A percentile compares a stretch with the other conserved stretches of the same genome.
These are phyloP conservation scores for Nymphalis urticae DNA, from an alignment of 2,888 invertebrate genomes.

Conservation along the genomic window DNA sequence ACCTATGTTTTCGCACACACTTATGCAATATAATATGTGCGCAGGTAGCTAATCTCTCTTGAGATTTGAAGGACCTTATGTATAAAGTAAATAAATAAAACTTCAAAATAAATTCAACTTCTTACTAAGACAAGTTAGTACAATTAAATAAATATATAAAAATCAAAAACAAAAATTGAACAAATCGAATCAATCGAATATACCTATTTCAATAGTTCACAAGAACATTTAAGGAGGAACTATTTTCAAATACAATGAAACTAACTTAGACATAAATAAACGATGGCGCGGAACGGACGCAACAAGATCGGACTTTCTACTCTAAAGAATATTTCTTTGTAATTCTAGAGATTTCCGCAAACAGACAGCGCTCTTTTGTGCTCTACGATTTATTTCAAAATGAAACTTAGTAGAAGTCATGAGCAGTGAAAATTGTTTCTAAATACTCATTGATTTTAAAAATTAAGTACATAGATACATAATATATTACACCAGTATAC, in stretches of 20 bases:
- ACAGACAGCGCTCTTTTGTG: constrained; percentile 22
- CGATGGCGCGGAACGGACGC: constrained; percentile 20
- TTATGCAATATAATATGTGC: no score
- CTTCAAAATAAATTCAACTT: no score
- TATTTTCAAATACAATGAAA: constrained; percentile 21
- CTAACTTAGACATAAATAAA: constrained; percentile 24
- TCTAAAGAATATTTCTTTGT: constrained; percentile 22
- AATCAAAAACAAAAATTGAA: no score
- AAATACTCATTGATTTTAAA: constrained; percentile 6
- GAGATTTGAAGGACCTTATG: no score
- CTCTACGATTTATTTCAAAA: constrained; percentile 23
- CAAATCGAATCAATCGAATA: no score
- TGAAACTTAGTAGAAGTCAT: constrained; percentile 15
- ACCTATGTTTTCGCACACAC: no score
- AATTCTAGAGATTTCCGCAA: constrained; percentile 23
- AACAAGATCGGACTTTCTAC: constrained; percentile 19
- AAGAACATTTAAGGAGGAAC: constrained; percentile 7
- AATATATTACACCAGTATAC: no score
- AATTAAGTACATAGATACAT: background rate
- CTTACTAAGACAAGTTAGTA: no score
- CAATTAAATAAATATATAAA: no score
- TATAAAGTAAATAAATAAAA: no score
- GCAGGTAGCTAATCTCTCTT: no score
- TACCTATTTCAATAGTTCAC: background rate
- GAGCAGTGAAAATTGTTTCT: constrained; percentile 17